A percentile compares a stretch with the other conserved stretches of the same genome.
These are phyloP conservation scores for Ichneumoninae sp. DNA, from an alignment of 2,888 invertebrate genomes.

Conservation along the genomic window DNA sequence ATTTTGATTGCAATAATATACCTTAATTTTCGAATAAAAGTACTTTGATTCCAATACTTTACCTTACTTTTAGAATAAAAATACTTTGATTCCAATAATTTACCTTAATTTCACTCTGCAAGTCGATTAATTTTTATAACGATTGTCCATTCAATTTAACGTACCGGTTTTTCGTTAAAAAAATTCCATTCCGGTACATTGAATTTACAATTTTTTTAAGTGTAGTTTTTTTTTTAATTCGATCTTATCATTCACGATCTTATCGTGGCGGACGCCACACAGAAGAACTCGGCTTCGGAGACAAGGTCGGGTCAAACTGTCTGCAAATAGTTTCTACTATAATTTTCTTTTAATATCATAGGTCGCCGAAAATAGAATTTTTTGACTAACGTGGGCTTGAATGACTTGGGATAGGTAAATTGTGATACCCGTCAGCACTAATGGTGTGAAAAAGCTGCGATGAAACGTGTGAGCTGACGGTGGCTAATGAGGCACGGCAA, in stretches of 20 bases:
- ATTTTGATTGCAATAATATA: no score
- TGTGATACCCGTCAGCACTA: slow-evolving; percentile 16
- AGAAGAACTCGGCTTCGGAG: background rate
- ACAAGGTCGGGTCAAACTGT: slow-evolving; percentile 13
- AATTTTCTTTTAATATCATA: background rate
- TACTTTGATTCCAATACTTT: no score
- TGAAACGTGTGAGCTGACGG: slow-evolving; percentile 30
- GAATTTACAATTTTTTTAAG: no score
- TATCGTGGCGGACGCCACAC: background rate
- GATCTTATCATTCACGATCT: background rate
- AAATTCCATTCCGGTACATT: no score
- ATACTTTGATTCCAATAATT: no score
- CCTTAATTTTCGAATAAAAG: no score
- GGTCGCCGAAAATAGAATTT: background rate
- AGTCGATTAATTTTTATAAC: no score
- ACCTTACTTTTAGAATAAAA: no score
- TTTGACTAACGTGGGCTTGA: background rate
- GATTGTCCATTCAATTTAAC: no score
- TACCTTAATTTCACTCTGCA: no score
- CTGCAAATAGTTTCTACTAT: background rate
- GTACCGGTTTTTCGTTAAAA: no score
- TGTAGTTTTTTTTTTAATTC: no score
- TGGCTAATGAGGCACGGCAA: slow-evolving; percentile 47
- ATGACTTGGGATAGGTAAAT: background rate
- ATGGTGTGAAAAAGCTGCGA: slow-evolving; percentile 14